Evolutionary conservation across 2,113 vertebrate species (phyloP).

Genomic region (Platichthys stellatus): DNA sequence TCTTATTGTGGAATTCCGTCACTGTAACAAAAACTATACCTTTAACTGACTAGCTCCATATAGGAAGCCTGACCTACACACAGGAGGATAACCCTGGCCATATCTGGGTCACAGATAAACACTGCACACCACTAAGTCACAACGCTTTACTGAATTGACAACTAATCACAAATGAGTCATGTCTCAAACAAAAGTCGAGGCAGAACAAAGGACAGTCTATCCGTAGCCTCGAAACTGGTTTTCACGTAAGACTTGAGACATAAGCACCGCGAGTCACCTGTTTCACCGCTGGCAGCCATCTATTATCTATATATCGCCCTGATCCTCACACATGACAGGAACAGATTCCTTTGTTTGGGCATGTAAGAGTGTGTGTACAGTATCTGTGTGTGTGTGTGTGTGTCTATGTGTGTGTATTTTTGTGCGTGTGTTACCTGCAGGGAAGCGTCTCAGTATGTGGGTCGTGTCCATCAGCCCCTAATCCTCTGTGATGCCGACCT

Average conservation of each 20-base stretch:
- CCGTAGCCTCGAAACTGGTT: slow-evolving; percentile 46
- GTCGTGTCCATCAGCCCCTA: slow-evolving; percentile 59
- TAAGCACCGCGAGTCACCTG: slow-evolving; percentile 42
- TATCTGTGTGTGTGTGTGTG: slow-evolving; percentile 10
- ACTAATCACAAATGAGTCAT: slow-evolving; percentile 59
- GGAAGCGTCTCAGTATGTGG: slow-evolving; percentile 61
- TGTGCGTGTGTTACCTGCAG: slow-evolving; percentile 46
- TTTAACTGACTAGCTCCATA: too few species aligned
- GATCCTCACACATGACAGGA: slow-evolving; percentile 40
- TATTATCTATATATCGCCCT: slow-evolving; percentile 39
- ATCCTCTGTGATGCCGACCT: slow-evolving; percentile 66
- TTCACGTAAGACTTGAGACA: slow-evolving; percentile 20
- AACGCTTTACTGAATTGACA: slow-evolving; percentile 8
- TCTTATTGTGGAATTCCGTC: not conserved
- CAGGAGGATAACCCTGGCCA: not conserved
- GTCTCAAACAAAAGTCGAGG: slow-evolving; percentile 39
- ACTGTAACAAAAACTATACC: too few species aligned
- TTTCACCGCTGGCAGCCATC: slow-evolving; percentile 29
- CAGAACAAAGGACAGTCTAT: slow-evolving; percentile 58
- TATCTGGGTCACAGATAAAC: slow-evolving; percentile 18
- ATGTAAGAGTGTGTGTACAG: slow-evolving; percentile 1
- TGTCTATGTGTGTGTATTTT: not conserved
- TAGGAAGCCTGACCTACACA: not conserved
- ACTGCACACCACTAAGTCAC: slow-evolving; percentile 11
- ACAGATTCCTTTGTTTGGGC: slow-evolving; percentile 16